phyloP scores from a whole-genome alignment of 92 coral and sea anemone species.

The Siderastrea siderea region DNA sequence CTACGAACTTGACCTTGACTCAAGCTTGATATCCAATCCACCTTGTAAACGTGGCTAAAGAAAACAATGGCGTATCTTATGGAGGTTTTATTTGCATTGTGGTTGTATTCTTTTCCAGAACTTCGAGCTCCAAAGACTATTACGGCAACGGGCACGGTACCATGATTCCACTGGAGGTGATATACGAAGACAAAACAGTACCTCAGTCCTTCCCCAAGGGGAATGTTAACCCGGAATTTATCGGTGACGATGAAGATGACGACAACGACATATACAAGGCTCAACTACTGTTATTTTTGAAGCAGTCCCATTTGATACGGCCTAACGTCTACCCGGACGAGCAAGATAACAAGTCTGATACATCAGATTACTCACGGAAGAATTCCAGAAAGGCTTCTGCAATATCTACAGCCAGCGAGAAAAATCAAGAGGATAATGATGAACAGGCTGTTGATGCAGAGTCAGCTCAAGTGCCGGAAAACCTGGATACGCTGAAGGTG shows the following conservation, averaged over 20 bases:
- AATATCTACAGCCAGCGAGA: conserved; percentile 31
- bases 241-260: conserved; percentile 82
- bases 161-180: conserved; percentile 75
- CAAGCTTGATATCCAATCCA: no score
- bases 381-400: conserved; percentile 69
- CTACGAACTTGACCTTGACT: no score
- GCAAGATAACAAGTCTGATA: conserved; percentile 73
- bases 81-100: not conserved
- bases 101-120: not conserved
- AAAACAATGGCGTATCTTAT: not conserved
- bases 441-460: conserved; percentile 1
- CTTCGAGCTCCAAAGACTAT: not conserved
- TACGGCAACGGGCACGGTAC: conserved; percentile 43
- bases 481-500: not conserved
- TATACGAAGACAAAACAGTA: conserved; percentile 67
- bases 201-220: conserved; percentile 65
- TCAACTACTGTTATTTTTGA: conserved; percentile 87
- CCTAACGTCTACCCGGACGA: conserved; percentile 64
- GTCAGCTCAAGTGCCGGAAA: conserved; percentile 7
- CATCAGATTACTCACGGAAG: conserved; percentile 67
- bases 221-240: conserved; percentile 77
- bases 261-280: conserved; percentile 94
- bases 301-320: conserved; percentile 85
- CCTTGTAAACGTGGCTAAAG: no score
- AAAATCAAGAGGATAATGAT: not conserved